Base-by-base conservation (phyloP, 1,140 invertebrate genomes). In the Melipona quadrifasciata region DNA sequence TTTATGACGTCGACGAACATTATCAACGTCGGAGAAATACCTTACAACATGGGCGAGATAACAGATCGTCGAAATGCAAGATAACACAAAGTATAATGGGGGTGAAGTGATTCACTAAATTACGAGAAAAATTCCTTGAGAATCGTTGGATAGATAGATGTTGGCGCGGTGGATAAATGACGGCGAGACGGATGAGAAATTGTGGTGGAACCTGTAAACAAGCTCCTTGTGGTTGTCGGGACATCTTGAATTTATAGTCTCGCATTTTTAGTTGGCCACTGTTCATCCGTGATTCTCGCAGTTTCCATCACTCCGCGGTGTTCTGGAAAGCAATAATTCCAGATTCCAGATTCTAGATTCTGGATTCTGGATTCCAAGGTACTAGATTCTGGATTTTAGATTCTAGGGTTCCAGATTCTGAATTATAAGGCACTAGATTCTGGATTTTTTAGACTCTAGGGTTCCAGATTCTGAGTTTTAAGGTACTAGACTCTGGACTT, bases 201-300 rank as follows among this genome's bases (percentile, higher is more conserved):
- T 47, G 24, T 39, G 24, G 58, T n/a, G 85, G 87, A 85, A 88
- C 87, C 87, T 68, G 86, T 88, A 85, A 88, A 88, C 86, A 88
- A 88, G 87, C 55, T 88, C 85, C 77, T 88, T 88, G 31, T 84
- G 75, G 58, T 77, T 31, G 82, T 27, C 57, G 27, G 58, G 39
- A 68, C 72, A 67, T 85, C 76, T 84, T 51, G 86, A 81, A 88
- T 88, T 88, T 88, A 85, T 88, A 75, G 27, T 71, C 21, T 21
- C 39, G 39, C 8, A 47, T 47, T 47, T 47, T 47, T 72, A 76
- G 39, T 47, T 57, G 19, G 47, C 47, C 47, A 34, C 19, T 24
- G 58, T 31, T n/a, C 16, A n/a, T 39, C 51, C 39, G 39, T 47
- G 34, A 76, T 53, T 24, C 8, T 17, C 10, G 0, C 39, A 51